Base-by-base conservation (phyloP, 2,888 invertebrate genomes). In the Agrotis clavis region DNA sequence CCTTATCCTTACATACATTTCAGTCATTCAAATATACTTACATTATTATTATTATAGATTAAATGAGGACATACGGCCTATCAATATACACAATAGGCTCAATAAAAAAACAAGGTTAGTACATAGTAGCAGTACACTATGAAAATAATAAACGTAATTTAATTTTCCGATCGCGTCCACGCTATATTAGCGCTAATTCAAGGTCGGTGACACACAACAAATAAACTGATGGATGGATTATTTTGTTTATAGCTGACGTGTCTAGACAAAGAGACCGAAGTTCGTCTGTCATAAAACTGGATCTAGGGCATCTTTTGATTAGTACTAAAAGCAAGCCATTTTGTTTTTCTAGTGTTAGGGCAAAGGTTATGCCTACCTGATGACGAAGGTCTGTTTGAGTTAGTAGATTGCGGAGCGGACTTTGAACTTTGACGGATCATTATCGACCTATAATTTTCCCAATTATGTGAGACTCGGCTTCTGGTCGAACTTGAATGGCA, bases 241-340 rank as follows among this genome's bases (percentile, higher is more conserved):
- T 54, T 86, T 71, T 67, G 82, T 41, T 41, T 77, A 61, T 50
- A 67, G 66, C 71, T 69, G 76, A 73, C 80, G 74, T 70, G 81
- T 74, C 50, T 82, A 70, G 73, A 84, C 66, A 77, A 75, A 73
- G 67, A 62, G 63, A 72, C 41, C 70, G 53, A 72, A 68, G 65
- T 71, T 69, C 51, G 65, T 61, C 35, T 60, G 48, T 77, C 70
- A 63, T 67, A 18, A 67, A 74, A 83, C 64, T 72, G 4, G 61
- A 83, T 54, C 35, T 68, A 56, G 63, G 57, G 35, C 62, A 63
- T 51, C 62, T 73, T 66, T 73, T 62, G 2, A 30, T 53, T 48
- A 53, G 35, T 9, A 45, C 47, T 18, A 18, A 67, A 41, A 53
- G 13, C 14, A 63, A 66, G 35, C 16, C 30, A 50, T 21, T 41